Evolutionary conservation across 2,888 invertebrate genomes (phyloP).

Genomic region (Nemotelus pantherinus): DNA sequence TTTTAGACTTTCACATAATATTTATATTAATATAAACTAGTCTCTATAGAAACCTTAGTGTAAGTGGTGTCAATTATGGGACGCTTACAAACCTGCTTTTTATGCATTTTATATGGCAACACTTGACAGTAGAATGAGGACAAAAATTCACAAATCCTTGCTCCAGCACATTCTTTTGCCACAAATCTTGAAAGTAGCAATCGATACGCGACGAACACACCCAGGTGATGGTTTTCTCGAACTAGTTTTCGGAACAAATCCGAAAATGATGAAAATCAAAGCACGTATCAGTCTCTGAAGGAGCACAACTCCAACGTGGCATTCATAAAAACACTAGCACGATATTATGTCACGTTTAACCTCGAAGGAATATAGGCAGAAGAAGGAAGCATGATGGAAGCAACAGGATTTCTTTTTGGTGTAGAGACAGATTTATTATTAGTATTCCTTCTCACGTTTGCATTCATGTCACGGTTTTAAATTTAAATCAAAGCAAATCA

Average conservation of each 20-base stretch:
- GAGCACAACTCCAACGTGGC: background rate
- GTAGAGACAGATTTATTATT: slow-evolving; percentile 16
- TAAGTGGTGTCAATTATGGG: too few relatives aligned
- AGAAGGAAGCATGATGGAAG: background rate
- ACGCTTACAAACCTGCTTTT: too few relatives aligned
- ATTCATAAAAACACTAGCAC: background rate
- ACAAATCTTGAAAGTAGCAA: too few relatives aligned
- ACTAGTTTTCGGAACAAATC: slow-evolving; percentile 16
- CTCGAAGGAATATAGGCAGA: slow-evolving; percentile 4
- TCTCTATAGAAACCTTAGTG: too few relatives aligned
- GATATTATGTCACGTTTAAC: slow-evolving; percentile 28
- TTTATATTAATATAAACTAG: too few relatives aligned
- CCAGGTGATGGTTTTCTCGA: too few relatives aligned
- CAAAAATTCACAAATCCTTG: too few relatives aligned
- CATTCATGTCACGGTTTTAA: background rate
- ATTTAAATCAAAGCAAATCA: background rate
- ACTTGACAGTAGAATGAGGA: too few relatives aligned
- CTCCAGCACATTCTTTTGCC: too few relatives aligned
- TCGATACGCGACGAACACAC: too few relatives aligned
- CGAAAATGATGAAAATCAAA: slow-evolving; percentile 37
- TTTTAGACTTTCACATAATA: too few relatives aligned
- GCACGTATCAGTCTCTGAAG: slow-evolving; percentile 22
- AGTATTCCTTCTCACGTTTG: background rate
- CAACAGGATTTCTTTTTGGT: slow-evolving; percentile 6
- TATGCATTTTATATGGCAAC: too few relatives aligned